Evolutionary conservation across 2,113 vertebrate species (phyloP).

Genomic region (Atractosteus spatula): DNA sequence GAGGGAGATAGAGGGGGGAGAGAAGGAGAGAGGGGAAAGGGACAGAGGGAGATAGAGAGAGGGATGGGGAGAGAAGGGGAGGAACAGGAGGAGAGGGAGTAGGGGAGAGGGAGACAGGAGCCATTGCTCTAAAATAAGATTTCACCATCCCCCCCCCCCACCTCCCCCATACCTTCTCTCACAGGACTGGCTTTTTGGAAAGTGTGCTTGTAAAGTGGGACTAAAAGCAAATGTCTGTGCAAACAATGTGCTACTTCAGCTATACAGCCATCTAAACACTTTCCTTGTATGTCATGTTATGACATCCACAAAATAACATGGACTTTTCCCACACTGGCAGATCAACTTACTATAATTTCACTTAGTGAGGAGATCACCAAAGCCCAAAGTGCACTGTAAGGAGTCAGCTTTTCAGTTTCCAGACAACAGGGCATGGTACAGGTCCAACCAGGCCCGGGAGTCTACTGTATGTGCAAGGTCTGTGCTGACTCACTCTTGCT

Average conservation of each 20-base stretch:
- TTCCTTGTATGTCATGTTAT: not conserved
- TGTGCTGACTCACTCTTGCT: too few relatives aligned
- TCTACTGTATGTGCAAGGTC: not conserved
- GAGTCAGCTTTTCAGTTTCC: not conserved
- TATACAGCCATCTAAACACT: not conserved
- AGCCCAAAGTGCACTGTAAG: not conserved
- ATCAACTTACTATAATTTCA: not conserved
- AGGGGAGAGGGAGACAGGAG: too few relatives aligned
- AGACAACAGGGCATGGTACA: not conserved
- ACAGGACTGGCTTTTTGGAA: not conserved
- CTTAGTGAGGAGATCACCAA: not conserved
- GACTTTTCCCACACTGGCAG: not conserved
- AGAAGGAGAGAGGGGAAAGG: too few relatives aligned
- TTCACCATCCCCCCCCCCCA: too few relatives aligned
- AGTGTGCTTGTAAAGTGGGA: not conserved
- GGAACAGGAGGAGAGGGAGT: too few relatives aligned
- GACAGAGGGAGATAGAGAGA: too few relatives aligned
- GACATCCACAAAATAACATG: too few relatives aligned
- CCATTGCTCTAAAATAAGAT: too few relatives aligned
- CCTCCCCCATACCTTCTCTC: constrained; percentile 19
- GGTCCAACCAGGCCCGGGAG: not conserved
- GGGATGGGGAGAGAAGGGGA: too few relatives aligned
- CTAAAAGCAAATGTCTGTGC: not conserved
- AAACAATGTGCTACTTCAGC: too few relatives aligned
- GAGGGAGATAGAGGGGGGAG: constrained; percentile 5